phyloP scores from a whole-genome alignment of 1,140 invertebrate genomes.

The Philotrypesis tridentata region DNA sequence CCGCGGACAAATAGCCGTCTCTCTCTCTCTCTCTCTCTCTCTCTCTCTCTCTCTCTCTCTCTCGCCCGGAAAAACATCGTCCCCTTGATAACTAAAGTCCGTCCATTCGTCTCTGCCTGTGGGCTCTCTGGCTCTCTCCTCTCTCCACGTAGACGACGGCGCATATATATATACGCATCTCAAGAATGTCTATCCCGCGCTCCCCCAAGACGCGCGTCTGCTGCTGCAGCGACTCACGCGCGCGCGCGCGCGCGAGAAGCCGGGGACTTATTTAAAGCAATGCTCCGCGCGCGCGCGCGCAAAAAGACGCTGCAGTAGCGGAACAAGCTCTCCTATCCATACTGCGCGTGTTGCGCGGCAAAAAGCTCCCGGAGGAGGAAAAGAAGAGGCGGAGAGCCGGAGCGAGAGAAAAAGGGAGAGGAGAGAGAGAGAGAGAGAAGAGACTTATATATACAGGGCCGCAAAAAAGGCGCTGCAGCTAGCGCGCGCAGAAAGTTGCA shows the following conservation, averaged over 20 bases:
- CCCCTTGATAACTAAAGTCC: neutral
- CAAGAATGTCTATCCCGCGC: neutral
- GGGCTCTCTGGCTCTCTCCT: neutral
- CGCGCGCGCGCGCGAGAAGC: neutral
- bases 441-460: no score
- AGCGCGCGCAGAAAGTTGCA: no score
- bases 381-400: neutral
- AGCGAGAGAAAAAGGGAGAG: neutral
- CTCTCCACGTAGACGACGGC: no score
- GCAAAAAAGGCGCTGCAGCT: neutral
- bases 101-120: neutral
- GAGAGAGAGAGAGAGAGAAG: no score
- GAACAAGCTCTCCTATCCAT: neutral
- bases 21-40: no score
- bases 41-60: no score
- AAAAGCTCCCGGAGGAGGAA: neutral
- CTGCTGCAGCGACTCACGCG: no score
- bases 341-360: neutral
- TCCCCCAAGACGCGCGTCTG: neutral
- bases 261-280: neutral
- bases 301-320: conserved; percentile 25
- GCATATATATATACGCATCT: neutral
- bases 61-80: neutral
- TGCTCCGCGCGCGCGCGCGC: neutral
- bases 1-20: neutral